phyloP scores from a whole-genome alignment of 2,113 vertebrate genomes.

The Anoura caudifer region DNA sequence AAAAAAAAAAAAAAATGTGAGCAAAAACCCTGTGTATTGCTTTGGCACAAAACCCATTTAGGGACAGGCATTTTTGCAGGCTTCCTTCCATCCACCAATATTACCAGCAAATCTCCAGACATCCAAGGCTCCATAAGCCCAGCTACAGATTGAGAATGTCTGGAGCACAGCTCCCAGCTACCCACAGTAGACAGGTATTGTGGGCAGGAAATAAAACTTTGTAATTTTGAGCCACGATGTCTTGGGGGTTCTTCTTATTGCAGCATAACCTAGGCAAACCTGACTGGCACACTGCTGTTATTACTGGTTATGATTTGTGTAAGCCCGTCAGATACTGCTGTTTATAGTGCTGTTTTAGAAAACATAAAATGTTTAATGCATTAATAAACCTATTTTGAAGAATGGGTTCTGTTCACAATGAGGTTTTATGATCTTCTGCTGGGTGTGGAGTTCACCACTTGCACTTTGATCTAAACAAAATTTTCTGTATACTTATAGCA shows the following conservation, averaged over 20 bases:
- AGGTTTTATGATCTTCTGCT: not conserved
- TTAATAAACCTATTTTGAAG: not conserved
- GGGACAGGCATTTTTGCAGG: not conserved
- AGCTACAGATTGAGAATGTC: not conserved
- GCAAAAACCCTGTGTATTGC: not conserved
- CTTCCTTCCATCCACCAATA: not conserved
- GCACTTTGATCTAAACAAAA: not conserved
- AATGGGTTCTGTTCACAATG: not conserved
- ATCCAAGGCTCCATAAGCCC: not conserved
- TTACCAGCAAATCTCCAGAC: not conserved
- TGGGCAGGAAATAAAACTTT: not conserved
- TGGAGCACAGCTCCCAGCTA: not conserved
- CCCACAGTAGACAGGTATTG: not conserved
- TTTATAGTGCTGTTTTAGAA: not conserved
- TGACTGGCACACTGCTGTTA: not conserved
- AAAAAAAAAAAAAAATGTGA: not conserved
- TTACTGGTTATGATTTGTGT: not conserved
- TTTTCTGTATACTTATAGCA: slow-evolving; percentile 2
- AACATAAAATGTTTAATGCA: not conserved
- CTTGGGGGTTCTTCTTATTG: not conserved
- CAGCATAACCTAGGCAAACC: not conserved
- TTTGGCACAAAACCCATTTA: not conserved
- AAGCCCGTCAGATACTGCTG: not conserved
- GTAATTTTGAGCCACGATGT: not conserved
- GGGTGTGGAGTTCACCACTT: not conserved